These are phyloP conservation scores for Papilio dardanus DNA, from an alignment of 1,140 invertebrate genomes.

Conservation along the genomic window DNA sequence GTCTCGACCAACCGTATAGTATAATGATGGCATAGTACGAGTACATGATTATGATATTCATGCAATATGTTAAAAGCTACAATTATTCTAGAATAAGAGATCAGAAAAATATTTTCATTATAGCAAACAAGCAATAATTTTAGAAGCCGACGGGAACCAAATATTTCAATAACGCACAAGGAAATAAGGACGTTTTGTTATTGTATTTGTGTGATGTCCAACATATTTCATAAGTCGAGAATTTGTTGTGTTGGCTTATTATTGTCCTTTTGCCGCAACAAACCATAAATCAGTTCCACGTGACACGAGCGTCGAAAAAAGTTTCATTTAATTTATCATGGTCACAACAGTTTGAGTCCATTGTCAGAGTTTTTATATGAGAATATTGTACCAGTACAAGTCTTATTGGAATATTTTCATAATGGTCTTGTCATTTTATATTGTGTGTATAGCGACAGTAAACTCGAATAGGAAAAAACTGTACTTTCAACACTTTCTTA, in stretches of 20 bases:
- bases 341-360: slow-evolving; percentile 10
- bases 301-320: slow-evolving; percentile 21
- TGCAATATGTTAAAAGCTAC: background rate
- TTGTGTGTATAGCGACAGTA: background rate
- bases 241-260: slow-evolving; percentile 19
- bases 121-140: background rate
- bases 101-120: no score
- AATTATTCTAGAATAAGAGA: no score
- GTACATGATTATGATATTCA: slow-evolving; percentile 38
- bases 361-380: slow-evolving; percentile 18
- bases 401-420: background rate
- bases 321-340: slow-evolving; percentile 30
- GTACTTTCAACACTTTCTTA: background rate
- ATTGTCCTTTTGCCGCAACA: background rate
- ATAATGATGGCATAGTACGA: slow-evolving; percentile 42
- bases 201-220: background rate
- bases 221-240: slow-evolving; percentile 9
- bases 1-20: slow-evolving; percentile 51
- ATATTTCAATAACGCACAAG: background rate
- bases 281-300: slow-evolving; percentile 23
- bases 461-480: background rate
- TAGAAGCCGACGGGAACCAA: background rate
- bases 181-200: slow-evolving; percentile 1
- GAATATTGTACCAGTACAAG: background rate
- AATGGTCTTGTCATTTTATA: background rate